Conservation (phyloP, 2,113 vertebrate genomes). For the Columba janthina region DNA sequence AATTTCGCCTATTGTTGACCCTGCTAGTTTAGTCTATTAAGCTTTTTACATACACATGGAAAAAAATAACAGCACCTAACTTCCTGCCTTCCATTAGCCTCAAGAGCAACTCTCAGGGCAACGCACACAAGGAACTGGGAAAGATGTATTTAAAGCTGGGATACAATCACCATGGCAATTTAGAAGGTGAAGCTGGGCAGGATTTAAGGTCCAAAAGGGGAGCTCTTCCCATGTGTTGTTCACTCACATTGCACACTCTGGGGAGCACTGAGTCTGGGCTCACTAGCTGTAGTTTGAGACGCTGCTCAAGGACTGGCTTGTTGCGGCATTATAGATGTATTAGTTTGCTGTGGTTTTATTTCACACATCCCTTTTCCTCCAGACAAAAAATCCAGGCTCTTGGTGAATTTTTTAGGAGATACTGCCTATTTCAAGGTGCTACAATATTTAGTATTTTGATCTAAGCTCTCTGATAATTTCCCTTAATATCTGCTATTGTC, state of each 20-base stretch:
- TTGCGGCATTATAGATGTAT: not conserved
- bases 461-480: not conserved
- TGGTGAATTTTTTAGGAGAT: not conserved
- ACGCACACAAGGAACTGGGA: not conserved
- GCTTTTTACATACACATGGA: conserved; percentile 28
- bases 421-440: not conserved
- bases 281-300: not conserved
- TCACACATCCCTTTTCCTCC: not conserved
- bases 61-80: conserved; percentile 60
- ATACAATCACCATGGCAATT: not conserved
- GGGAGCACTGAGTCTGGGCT: not conserved
- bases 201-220: not conserved
- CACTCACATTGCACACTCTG: not conserved
- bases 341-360: not conserved
- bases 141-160: not conserved
- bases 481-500: not conserved
- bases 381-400: not conserved
- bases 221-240: rapidly evolving
- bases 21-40: conserved; percentile 62
- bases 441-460: not conserved
- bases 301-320: not conserved
- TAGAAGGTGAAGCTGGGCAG: not conserved
- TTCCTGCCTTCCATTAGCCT: conserved; percentile 51
- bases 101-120: not conserved
- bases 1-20: conserved; percentile 61